Conservation (phyloP, 2,113 vertebrate genomes). For the Albula glossodonta region DNA sequence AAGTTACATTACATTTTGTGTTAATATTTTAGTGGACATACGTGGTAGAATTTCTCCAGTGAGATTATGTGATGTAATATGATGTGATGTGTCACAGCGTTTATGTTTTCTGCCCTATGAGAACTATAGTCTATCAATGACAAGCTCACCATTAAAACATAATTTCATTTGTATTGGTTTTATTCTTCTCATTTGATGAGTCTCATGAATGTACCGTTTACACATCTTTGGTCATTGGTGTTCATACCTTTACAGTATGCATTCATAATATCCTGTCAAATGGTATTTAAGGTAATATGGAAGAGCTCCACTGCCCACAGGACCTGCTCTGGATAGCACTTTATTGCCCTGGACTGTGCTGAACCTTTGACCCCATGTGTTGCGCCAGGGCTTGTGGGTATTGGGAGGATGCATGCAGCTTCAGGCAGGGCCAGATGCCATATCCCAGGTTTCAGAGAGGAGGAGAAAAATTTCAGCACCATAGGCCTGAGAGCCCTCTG, state of each 20-base stretch:
- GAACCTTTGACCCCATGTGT: background rate
- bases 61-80: background rate
- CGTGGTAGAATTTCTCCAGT: background rate
- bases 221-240: no score
- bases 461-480: no score
- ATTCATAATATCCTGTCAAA: no score
- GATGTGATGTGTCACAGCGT: background rate
- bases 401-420: background rate
- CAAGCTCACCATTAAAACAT: background rate
- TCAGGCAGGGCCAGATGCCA: background rate
- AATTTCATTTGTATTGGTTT: no score
- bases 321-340: background rate
- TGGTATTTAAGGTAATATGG: no score
- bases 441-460: background rate
- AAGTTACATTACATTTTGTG: background rate
- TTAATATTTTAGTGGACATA: background rate
- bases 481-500: background rate
- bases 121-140: background rate
- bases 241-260: no score
- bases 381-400: background rate
- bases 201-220: no score
- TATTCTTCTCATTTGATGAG: no score
- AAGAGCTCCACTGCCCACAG: no score
- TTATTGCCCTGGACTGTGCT: no score
- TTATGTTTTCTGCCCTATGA: background rate